Conservation (phyloP, 2,113 vertebrate genomes). For the Gallinago jamesoni region DNA sequence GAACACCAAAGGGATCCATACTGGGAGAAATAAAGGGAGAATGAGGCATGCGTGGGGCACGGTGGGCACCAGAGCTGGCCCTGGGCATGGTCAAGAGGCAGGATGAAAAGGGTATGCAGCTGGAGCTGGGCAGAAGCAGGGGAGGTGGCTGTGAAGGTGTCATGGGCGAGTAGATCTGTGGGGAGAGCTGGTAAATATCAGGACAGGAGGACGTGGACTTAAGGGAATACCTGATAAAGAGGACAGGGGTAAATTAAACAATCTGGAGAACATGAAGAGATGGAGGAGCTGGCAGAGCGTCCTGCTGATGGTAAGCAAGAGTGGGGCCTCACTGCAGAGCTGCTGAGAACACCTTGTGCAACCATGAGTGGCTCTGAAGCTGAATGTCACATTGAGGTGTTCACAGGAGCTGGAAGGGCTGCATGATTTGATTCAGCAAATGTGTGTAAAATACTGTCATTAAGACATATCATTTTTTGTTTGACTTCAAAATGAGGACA, state of each 20-base stretch:
- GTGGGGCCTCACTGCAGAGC: neutral
- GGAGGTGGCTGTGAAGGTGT: neutral
- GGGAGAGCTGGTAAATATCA: neutral
- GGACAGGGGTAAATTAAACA: neutral
- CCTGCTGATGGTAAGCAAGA: neutral
- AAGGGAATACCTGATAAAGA: neutral
- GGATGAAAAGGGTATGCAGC: neutral
- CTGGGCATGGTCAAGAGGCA: neutral
- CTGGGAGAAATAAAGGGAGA: neutral
- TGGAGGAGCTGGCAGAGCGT: neutral
- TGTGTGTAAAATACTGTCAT: neutral
- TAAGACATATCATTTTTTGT: neutral
- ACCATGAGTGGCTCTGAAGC: neutral
- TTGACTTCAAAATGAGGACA: neutral
- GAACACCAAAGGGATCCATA: accelerated
- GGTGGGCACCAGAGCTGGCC: too few relatives aligned
- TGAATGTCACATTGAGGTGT: neutral
- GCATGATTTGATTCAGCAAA: neutral
- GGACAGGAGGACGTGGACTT: accelerated
- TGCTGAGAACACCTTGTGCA: neutral
- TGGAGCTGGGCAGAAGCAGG: neutral
- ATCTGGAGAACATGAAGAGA: neutral
- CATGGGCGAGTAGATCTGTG: neutral
- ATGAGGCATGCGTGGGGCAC: neutral
- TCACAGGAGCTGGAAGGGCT: neutral